These are phyloP conservation scores for Nothobranchius kuhntae DNA, from an alignment of 2,113 vertebrate genomes.

Conservation along the genomic window DNA sequence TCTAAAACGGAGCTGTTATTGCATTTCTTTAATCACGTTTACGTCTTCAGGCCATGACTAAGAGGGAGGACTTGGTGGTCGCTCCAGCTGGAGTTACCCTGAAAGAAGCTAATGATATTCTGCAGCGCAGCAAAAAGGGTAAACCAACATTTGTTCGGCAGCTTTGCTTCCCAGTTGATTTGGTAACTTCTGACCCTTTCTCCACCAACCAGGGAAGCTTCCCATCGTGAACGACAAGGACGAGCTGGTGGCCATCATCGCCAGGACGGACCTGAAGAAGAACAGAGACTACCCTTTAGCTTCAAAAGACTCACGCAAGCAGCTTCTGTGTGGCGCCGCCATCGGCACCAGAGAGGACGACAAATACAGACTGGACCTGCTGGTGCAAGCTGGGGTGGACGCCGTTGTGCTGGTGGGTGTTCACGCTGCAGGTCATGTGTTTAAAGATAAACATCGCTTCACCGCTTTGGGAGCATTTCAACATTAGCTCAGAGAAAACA, in stretches of 20 bases:
- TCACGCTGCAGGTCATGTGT: not conserved
- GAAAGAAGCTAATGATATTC: constrained; percentile 92
- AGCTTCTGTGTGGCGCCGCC: constrained; percentile 90
- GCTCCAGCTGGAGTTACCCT: constrained; percentile 89
- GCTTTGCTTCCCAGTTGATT: not conserved
- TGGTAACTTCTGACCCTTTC: not conserved
- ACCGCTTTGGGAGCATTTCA: not conserved
- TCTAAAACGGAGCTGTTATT: not conserved
- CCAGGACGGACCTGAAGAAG: constrained; percentile 92
- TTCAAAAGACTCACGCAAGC: constrained; percentile 91
- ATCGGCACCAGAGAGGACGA: constrained; percentile 92
- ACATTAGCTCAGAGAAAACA: too few relatives aligned
- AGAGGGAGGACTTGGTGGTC: constrained; percentile 88
- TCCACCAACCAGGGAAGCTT: constrained; percentile 83
- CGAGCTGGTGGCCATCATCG: constrained; percentile 91
- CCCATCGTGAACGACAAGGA: constrained; percentile 91
- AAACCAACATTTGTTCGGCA: not conserved
- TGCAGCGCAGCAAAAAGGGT: constrained; percentile 96
- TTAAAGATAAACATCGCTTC: not conserved
- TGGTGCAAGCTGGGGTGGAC: constrained; percentile 89
- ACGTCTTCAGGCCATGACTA: constrained; percentile 86
- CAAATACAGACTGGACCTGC: constrained; percentile 90
- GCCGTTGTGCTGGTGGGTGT: constrained; percentile 87
- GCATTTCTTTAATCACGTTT: not conserved
- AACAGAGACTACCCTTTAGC: constrained; percentile 92